Evolutionary conservation across 1,140 invertebrate genomes (phyloP), one percentile per base, ranked within the genome.

Genomic region (Monomorium pharaonis): DNA sequence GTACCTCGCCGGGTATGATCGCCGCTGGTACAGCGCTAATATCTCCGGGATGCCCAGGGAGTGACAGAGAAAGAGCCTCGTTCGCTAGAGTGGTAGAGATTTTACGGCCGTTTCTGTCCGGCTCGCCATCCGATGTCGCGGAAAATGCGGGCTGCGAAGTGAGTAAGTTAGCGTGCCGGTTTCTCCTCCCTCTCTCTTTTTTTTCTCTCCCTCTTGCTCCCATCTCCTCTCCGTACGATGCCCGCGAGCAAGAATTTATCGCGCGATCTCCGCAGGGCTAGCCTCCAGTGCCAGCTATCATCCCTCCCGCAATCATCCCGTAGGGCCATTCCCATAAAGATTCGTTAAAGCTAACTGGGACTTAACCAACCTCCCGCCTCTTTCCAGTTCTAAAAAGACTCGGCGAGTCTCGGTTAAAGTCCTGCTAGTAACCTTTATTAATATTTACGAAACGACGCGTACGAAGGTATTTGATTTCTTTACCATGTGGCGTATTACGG

Each of bases 51-150:
- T 30, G 49, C 21, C 60, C 24, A 56, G 42, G 37, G 74, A 24
- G 27, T 16, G 70, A 49, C 70, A n/a, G n/a, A n/a, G n/a, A n/a
- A n/a, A n/a, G 63, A 37, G 56, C 27, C 58, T 54, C 56, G 80
- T 88, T 88, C 86, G 60, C 37, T n/a, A 2, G 54, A 75, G 58
- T 74, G 67, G 37, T 75, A 27, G 78, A 89, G 65, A 85, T 85
- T 85, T 89, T 88, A 89, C 67, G 60, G 16, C 24, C 33, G 67
- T 49, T 27, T 49, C 72, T 72, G 51, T 60, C 78, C 78, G 78
- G 78, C 27, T 21, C 37, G 67, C 78, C 78, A 83, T 3, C 42
- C 78, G 78, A 83, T 83, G 78, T 83, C 78, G 67, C 67, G 67
- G 67, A 83, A 83, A 83, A 83, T 83, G 78, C 78, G 51, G 42